Conservation (phyloP, 2,797 vertebrate species). For the Anas georgica region DNA sequence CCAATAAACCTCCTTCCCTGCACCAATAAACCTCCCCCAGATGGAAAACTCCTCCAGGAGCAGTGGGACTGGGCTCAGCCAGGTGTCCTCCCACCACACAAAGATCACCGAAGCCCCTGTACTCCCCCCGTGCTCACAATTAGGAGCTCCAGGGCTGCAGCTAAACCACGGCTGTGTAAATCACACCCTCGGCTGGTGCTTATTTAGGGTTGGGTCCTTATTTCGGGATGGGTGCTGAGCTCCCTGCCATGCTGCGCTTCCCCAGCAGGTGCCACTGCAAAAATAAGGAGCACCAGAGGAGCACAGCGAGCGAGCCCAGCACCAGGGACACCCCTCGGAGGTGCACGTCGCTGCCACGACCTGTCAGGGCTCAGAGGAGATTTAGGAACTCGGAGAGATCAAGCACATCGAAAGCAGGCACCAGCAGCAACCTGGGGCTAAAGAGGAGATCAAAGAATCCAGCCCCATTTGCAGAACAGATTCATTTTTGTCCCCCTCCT, state of each 20-base stretch:
- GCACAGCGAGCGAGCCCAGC: background rate
- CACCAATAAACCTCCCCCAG: background rate
- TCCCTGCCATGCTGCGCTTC: background rate
- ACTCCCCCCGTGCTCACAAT: rapidly evolving
- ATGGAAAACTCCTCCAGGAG: background rate
- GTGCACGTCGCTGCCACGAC: background rate
- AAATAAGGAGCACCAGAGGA: background rate
- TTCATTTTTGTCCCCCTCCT: background rate
- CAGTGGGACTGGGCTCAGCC: background rate
- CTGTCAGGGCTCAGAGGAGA: background rate
- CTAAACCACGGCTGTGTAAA: background rate
- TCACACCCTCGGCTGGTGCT: background rate
- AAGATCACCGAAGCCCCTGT: background rate
- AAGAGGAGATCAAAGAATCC: background rate
- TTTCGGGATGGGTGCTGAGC: background rate
- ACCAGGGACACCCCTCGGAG: background rate
- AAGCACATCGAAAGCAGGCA: background rate
- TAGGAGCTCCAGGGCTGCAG: background rate
- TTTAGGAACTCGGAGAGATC: background rate
- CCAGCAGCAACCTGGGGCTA: background rate
- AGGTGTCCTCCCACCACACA: background rate
- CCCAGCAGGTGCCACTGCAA: background rate
- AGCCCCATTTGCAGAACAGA: background rate
- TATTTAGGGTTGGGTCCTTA: background rate
- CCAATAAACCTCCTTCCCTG: background rate